Base-by-base conservation (phyloP, 2,113 vertebrate species). In the Tachuris rubrigastra region DNA sequence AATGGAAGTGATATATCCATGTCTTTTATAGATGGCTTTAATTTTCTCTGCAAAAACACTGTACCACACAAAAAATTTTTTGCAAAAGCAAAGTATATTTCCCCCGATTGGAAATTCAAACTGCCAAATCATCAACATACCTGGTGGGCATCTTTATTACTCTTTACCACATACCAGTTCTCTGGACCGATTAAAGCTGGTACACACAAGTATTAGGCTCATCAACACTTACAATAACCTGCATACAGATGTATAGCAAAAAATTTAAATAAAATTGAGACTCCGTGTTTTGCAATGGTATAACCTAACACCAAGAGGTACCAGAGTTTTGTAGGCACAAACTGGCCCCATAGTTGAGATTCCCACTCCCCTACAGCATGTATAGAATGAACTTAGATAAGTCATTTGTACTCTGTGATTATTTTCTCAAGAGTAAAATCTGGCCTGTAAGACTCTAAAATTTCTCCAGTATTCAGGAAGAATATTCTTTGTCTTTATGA, bases 11-110 rank as follows among this genome's bases (percentile, higher is more conserved):
- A 90, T 92, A 90, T 44, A 92, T 72, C 66, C 65, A 74, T 75
- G 60, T 88, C 44, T 86, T 88, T 97, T 90, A 95, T 60, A 46
- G 83, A 95, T 95, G 79, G 41, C 31, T 97, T 95, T 92, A 94
- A 95, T 96, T 96, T 96, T 84, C 78, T 81, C 41, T 81, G 55
- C 56, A 74, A 77, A 91, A 77, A n/a, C 76, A 89, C 37, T 2
- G 13, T 77, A 87, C 10, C 35, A 52, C 28, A 60, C 12, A 44
- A 63, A 85, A 85, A 94, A 63, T 0, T 8, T 58, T 78, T 88
- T 75, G 50, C 1, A 3, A 94, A 93, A 80, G 18, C 24, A 50
- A 94, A 88, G 22, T 53, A 8, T 47, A 68, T 72, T 84, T 87
- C 52, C 27, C 60, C 23, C 18, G 10, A 90, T 88, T 58, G 56